phyloP scores from a whole-genome alignment of 2,888 invertebrate genomes.

The Tetropium fuscum region DNA sequence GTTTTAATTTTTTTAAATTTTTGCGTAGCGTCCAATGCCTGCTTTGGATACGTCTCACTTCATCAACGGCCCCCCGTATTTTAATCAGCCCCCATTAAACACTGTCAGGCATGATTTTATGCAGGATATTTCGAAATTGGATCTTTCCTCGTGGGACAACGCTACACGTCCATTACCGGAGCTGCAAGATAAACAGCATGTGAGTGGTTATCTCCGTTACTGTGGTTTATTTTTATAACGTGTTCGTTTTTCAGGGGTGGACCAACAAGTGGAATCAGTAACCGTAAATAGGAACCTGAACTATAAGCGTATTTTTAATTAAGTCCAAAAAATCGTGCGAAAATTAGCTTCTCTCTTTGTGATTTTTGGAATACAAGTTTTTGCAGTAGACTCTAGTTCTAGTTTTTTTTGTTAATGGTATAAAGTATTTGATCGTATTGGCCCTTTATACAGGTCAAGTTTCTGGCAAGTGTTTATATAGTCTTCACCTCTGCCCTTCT shows the following conservation, averaged over 20 bases:
- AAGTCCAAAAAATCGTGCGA: conserved; percentile 59
- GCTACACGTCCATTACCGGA: conserved; percentile 55
- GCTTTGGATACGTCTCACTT: conserved; percentile 55
- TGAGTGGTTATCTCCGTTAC: too few species aligned
- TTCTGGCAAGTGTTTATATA: conserved; percentile 41
- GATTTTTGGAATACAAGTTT: conserved; percentile 63
- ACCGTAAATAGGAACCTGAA: conserved; percentile 48
- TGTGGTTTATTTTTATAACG: too few species aligned
- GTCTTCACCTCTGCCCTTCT: conserved; percentile 46
- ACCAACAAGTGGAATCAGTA: conserved; percentile 68
- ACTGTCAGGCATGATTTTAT: conserved; percentile 57
- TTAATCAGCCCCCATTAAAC: conserved; percentile 51
- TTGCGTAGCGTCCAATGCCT: conserved; percentile 54
- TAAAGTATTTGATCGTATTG: conserved; percentile 41
- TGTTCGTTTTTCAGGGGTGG: conserved; percentile 69
- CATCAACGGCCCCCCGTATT: conserved; percentile 56
- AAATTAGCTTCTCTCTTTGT: conserved; percentile 63
- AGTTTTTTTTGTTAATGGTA: conserved; percentile 48
- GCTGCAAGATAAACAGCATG: conserved; percentile 63
- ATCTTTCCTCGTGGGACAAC: conserved; percentile 58
- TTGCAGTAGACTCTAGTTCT: conserved; percentile 57
- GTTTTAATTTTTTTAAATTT: neutral
- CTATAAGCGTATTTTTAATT: conserved; percentile 60
- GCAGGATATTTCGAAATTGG: conserved; percentile 58
- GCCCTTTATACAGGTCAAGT: conserved; percentile 48